These are phyloP conservation scores for Litoditis marina DNA, from an alignment of 2,888 invertebrate genomes.

Conservation along the genomic window DNA sequence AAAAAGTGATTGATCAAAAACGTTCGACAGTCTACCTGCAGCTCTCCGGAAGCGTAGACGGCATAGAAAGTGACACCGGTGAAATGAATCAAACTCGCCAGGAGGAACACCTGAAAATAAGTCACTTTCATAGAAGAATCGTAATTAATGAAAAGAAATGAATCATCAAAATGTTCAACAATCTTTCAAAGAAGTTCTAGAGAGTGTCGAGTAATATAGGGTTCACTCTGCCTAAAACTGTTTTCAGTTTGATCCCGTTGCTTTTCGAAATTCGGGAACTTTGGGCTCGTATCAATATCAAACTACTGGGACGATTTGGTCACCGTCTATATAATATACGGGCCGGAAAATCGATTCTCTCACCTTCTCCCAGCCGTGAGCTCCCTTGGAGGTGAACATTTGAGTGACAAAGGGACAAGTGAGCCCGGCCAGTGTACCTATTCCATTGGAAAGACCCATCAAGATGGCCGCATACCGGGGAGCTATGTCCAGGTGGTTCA, in stretches of 20 bases:
- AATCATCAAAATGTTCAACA: not conserved
- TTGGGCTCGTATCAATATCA: too few relatives aligned
- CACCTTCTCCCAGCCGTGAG: conserved; percentile 54
- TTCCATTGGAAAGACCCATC: conserved; percentile 97
- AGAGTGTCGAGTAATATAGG: not conserved
- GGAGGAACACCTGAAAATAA: conserved; percentile 85
- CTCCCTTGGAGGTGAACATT: conserved; percentile 74
- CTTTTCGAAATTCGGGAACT: too few relatives aligned
- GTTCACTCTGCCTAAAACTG: too few relatives aligned
- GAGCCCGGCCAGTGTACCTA: conserved; percentile 88
- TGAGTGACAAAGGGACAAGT: conserved; percentile 91
- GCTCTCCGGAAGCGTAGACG: conserved; percentile 93
- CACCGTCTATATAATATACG: too few relatives aligned
- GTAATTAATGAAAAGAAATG: not conserved
- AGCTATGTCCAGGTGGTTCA: conserved; percentile 94
- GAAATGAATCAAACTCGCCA: conserved; percentile 92
- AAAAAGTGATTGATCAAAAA: too few relatives aligned
- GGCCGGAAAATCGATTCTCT: too few relatives aligned
- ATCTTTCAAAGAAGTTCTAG: not conserved
- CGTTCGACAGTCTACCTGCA: conserved; percentile 69
- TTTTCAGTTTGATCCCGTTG: too few relatives aligned
- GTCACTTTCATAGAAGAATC: not conserved
- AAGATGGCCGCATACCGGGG: conserved; percentile 93
- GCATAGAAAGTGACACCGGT: conserved; percentile 93
- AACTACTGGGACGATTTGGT: too few relatives aligned